phyloP scores from a whole-genome alignment of 2,888 invertebrate genomes.

The Amphipoea oculea region DNA sequence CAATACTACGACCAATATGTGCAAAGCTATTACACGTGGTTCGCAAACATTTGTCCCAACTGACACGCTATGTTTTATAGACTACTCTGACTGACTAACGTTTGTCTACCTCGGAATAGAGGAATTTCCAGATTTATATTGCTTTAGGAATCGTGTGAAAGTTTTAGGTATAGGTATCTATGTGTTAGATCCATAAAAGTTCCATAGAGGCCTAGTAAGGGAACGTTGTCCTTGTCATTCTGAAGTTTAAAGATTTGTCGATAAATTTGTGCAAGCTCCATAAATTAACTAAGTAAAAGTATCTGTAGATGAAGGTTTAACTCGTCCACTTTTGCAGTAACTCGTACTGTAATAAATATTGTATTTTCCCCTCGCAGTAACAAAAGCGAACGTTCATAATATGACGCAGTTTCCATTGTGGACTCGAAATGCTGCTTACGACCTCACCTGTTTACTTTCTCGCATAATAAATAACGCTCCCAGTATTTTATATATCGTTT shows the following conservation, averaged over 20 bases:
- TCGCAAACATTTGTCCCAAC: constrained; percentile 52
- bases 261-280: neutral
- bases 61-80: constrained; percentile 50
- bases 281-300: neutral
- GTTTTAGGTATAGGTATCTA: neutral
- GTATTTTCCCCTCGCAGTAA: neutral
- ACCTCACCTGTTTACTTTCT: constrained; percentile 20
- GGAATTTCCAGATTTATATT: constrained; percentile 35
- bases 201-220: neutral
- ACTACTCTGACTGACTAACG: constrained; percentile 36
- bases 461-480: constrained; percentile 17
- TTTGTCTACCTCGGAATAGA: constrained; percentile 26
- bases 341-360: neutral
- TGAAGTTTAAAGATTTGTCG: neutral
- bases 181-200: neutral
- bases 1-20: constrained; percentile 41
- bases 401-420: constrained; percentile 14
- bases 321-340: neutral
- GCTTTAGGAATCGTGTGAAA: constrained; percentile 42
- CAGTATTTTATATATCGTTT: constrained; percentile 5
- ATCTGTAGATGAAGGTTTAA: neutral
- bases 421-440: neutral
- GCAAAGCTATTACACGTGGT: constrained; percentile 44
- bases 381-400: constrained; percentile 2
- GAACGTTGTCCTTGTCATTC: neutral